Conservation (phyloP, 2,113 vertebrate species). For the Plectropomus leopardus region DNA sequence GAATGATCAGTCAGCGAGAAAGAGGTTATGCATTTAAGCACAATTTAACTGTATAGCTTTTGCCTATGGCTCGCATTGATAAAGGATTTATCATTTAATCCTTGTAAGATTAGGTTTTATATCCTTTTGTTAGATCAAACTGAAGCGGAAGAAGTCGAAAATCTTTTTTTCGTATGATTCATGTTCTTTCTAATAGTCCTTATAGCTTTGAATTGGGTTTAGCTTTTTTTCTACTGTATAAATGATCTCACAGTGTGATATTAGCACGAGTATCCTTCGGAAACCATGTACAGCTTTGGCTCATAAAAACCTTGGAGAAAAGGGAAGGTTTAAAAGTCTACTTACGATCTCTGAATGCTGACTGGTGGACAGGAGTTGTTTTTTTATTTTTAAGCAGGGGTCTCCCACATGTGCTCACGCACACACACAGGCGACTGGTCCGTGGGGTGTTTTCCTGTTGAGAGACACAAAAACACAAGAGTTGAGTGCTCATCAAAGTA, state of each 20-base stretch:
- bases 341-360: conserved; percentile 75
- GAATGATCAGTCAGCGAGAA: conserved; percentile 42
- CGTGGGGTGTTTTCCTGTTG: conserved; percentile 62
- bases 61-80: conserved; percentile 47
- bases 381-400: conserved; percentile 33
- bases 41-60: conserved; percentile 37
- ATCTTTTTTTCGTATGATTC: conserved; percentile 16
- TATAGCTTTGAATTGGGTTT: conserved; percentile 30
- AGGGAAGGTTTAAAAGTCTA: conserved; percentile 35
- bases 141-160: conserved; percentile 19
- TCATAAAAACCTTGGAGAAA: background rate
- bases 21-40: conserved; percentile 48
- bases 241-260: conserved; percentile 8
- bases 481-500: conserved; percentile 16
- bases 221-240: background rate
- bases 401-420: conserved; percentile 47
- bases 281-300: background rate
- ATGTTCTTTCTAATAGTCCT: conserved; percentile 2
- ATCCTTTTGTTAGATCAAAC: conserved; percentile 46
- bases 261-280: conserved; percentile 5
- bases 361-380: conserved; percentile 46
- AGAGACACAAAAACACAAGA: conserved; percentile 45
- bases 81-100: conserved; percentile 51
- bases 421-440: conserved; percentile 36
- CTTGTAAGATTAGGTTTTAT: conserved; percentile 47